phyloP scores from a whole-genome alignment of 1,140 invertebrate species.

The Pachyrhynchus sulphureomaculatus region DNA sequence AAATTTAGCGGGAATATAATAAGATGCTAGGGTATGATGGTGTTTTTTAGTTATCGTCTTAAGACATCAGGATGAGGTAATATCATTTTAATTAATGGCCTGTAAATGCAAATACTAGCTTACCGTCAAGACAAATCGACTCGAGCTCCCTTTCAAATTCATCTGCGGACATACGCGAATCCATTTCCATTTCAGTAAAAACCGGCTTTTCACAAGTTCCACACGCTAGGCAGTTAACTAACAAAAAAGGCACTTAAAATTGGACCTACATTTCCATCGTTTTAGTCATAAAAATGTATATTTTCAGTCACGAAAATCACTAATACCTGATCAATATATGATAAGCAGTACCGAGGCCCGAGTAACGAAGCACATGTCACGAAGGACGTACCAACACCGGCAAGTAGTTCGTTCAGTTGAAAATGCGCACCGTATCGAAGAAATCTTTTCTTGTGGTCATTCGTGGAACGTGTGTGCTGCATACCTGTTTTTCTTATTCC shows the following conservation, averaged over 20 bases:
- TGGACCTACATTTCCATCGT: no score
- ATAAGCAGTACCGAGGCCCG: no score
- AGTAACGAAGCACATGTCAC: background rate
- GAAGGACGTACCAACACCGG: background rate
- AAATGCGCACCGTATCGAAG: background rate
- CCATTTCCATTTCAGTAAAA: background rate
- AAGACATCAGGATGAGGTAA: no score
- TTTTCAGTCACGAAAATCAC: background rate
- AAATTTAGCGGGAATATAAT: no score
- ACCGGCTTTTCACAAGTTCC: no score
- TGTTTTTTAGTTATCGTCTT: no score
- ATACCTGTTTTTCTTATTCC: constrained; percentile 16
- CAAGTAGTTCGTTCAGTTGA: background rate
- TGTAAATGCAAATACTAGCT: background rate
- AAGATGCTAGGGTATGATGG: no score
- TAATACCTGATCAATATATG: background rate
- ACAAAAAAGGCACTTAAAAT: no score
- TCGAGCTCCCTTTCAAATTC: background rate
- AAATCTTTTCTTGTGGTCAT: background rate
- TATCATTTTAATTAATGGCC: no score
- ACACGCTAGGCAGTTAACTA: no score
- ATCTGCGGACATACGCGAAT: constrained; percentile 2
- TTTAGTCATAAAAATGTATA: no score
- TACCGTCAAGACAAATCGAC: background rate
- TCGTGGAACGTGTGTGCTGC: background rate